phyloP scores from a whole-genome alignment of 2,797 vertebrate species.

The Hozukius guyotensis region DNA sequence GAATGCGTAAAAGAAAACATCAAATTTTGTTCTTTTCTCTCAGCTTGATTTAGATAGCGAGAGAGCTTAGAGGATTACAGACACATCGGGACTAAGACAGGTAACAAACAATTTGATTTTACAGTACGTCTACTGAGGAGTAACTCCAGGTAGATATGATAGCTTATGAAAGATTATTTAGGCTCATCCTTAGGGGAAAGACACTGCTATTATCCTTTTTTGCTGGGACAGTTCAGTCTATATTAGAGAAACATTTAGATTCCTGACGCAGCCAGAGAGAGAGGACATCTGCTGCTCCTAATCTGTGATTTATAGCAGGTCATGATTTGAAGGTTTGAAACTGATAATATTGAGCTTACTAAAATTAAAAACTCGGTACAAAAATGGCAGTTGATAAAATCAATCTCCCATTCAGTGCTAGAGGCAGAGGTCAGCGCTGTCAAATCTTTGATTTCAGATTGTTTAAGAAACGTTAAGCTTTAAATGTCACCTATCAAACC shows the following conservation, averaged over 20 bases:
- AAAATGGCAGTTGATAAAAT: neutral
- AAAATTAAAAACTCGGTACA: neutral
- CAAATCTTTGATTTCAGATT: neutral
- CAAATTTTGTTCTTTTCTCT: conserved; percentile 38
- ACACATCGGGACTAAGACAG: conserved; percentile 11
- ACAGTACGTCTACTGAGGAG: conserved; percentile 1
- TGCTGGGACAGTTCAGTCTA: conserved; percentile 7
- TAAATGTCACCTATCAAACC: neutral
- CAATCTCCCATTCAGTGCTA: neutral
- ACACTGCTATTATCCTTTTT: neutral
- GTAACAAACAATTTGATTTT: conserved; percentile 52
- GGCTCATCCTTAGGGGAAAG: neutral
- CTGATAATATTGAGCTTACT: neutral
- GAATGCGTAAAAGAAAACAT: conserved; percentile 16
- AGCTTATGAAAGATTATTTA: conserved; percentile 24
- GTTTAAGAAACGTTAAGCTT: neutral
- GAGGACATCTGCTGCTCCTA: neutral
- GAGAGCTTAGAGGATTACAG: conserved; percentile 34
- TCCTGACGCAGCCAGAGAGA: neutral
- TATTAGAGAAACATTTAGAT: neutral
- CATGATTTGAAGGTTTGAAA: conserved; percentile 2
- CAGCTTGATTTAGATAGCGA: conserved; percentile 51
- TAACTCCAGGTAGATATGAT: conserved; percentile 26
- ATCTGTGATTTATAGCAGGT: neutral
- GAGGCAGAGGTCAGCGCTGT: neutral